Evolutionary conservation across 2,888 invertebrate genomes (phyloP).

Genomic region (Orthosia gothica): DNA sequence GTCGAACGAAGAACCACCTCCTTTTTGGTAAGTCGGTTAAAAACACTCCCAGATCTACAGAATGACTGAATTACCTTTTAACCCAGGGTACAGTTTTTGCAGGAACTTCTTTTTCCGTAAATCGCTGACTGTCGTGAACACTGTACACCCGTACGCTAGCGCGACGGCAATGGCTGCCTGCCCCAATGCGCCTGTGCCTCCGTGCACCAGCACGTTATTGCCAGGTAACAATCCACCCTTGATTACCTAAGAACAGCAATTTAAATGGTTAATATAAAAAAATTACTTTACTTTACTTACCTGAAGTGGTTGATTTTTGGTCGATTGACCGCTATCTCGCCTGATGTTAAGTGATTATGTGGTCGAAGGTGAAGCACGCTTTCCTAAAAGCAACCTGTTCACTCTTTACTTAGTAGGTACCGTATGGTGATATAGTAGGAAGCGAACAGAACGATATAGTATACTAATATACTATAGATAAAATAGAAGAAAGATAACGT

Average conservation of each 20-base stretch:
- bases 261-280: not conserved
- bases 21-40: too few relatives aligned
- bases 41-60: not conserved
- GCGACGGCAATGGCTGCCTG: conserved; percentile 73
- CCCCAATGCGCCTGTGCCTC: conserved; percentile 62
- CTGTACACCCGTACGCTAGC: conserved; percentile 64
- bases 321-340: too few relatives aligned
- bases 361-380: too few relatives aligned
- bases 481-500: too few relatives aligned
- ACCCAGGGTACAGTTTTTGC: conserved; percentile 69
- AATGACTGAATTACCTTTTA: conserved; percentile 68
- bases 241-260: conserved; percentile 16
- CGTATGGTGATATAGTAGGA: too few relatives aligned
- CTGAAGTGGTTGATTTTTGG: not conserved
- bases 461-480: too few relatives aligned
- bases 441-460: too few relatives aligned
- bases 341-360: too few relatives aligned
- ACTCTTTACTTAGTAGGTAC: too few relatives aligned
- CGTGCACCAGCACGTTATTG: conserved; percentile 40
- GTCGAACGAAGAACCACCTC: too few relatives aligned
- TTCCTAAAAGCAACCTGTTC: too few relatives aligned
- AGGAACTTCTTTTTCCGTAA: conserved; percentile 72
- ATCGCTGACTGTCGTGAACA: conserved; percentile 76
- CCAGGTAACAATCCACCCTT: conserved; percentile 13
- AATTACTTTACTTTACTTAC: not conserved